A percentile compares a stretch with the other conserved stretches of the same genome.
phyloP scores from a whole-genome alignment of 2,797 vertebrate genomes.

The Gymnoscopelus braueri region DNA sequence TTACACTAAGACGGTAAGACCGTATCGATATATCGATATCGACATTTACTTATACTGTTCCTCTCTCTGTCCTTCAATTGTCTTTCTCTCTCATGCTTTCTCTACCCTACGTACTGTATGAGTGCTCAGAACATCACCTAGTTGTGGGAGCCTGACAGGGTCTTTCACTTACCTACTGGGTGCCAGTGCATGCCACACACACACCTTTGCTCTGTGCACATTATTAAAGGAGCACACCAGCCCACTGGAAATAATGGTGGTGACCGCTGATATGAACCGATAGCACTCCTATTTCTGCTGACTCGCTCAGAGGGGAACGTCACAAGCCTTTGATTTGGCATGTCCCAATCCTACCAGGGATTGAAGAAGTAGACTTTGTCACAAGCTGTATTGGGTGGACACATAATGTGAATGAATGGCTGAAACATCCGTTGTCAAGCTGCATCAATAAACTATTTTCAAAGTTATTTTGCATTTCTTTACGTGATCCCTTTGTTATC shows the following conservation, averaged over 20 bases:
- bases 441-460: no score
- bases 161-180: slow-evolving; percentile 40
- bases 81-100: not conserved
- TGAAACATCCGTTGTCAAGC: no score
- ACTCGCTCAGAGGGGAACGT: slow-evolving; percentile 12
- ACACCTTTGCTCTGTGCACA: slow-evolving; percentile 33
- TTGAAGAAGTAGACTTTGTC: not conserved
- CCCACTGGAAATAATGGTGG: slow-evolving; percentile 50
- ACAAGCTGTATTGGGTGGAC: not conserved
- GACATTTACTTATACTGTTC: not conserved
- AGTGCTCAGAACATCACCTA: not conserved
- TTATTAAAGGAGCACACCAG: slow-evolving; percentile 42
- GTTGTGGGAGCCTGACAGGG: slow-evolving; percentile 33
- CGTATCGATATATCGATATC: no score
- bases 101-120: not conserved
- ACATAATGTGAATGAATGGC: no score
- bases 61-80: slow-evolving; percentile 3
- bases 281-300: slow-evolving; percentile 46
- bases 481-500: no score
- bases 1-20: no score
- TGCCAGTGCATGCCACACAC: slow-evolving; percentile 34
- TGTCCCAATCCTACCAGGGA: not conserved
- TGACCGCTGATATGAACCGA: slow-evolving; percentile 48
- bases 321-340: not conserved
- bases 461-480: no score